Conservation (phyloP, 2,113 vertebrate genomes). For the Poecile atricapillus region DNA sequence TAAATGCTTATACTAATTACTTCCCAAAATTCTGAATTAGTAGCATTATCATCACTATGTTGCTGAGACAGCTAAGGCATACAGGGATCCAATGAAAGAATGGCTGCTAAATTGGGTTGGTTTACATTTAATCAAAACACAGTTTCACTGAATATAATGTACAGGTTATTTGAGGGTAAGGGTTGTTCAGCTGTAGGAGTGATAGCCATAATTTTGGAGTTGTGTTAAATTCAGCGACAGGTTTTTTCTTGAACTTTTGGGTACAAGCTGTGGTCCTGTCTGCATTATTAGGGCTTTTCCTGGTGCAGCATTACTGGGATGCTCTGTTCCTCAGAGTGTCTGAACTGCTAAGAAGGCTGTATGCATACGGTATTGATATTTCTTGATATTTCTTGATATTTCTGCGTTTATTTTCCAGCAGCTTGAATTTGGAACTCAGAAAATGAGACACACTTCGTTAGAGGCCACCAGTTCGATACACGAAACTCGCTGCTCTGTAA, state of each 20-base stretch:
- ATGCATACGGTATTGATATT: rapidly evolving
- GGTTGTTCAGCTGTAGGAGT: not conserved
- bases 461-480: not conserved
- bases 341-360: not conserved
- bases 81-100: not conserved
- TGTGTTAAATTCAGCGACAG: not conserved
- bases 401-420: not conserved
- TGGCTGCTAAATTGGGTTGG: not conserved
- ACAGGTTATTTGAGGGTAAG: not conserved
- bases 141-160: not conserved
- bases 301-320: not conserved
- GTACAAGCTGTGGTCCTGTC: not conserved
- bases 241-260: not conserved
- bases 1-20: not conserved
- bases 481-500: not conserved
- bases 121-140: not conserved
- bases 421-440: not conserved
- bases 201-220: not conserved
- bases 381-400: not conserved
- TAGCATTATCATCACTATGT: not conserved
- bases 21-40: not conserved
- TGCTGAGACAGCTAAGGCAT: not conserved
- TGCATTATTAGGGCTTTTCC: not conserved
- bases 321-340: not conserved
- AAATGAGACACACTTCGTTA: not conserved